Percentiles rank a stretch among this genome's conserved stretches.
Evolutionary conservation across 30 jellyfish, hydroid and myxozoan genomes (phyloP).

Genomic region (Aurelia aurita): DNA sequence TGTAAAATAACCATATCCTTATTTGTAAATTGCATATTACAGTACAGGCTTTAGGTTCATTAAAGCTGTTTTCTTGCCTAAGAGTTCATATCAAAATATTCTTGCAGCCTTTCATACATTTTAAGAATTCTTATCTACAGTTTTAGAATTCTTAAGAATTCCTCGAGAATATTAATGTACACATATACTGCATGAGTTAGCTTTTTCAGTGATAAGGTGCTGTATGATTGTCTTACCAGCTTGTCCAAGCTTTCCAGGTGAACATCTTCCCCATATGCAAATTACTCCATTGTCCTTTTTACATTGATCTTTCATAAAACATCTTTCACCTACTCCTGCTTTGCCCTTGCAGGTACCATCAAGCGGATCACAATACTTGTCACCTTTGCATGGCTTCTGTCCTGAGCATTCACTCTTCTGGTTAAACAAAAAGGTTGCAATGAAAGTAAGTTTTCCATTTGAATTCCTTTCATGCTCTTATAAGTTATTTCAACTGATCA

Average conservation of each 20-base stretch:
- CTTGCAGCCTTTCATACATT: no score
- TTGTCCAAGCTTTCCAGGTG: constrained; percentile 63
- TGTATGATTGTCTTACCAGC: constrained; percentile 33
- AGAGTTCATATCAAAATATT: no score
- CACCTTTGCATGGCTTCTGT: constrained; percentile 71
- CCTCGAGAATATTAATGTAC: no score
- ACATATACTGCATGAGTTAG: neutral
- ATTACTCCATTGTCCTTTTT: constrained; percentile 22
- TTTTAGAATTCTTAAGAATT: no score
- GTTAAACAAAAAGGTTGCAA: neutral
- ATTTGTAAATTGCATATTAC: no score
- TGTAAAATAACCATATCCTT: no score
- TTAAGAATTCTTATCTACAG: no score
- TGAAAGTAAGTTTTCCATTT: neutral
- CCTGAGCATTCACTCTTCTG: constrained; percentile 71
- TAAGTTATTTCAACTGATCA: no score
- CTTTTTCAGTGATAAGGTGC: no score
- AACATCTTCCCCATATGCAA: constrained; percentile 84
- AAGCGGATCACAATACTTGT: constrained; percentile 73
- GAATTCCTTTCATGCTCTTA: no score
- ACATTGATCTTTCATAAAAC: constrained; percentile 71
- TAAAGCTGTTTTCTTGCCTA: no score
- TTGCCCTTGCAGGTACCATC: constrained; percentile 67
- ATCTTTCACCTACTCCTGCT: constrained; percentile 52
- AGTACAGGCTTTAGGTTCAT: no score